Evolutionary conservation across 64 coral and sea anemone species (phyloP), one percentile per base, ranked within the genome.

Genomic region (Pocillopora verrucosa): DNA sequence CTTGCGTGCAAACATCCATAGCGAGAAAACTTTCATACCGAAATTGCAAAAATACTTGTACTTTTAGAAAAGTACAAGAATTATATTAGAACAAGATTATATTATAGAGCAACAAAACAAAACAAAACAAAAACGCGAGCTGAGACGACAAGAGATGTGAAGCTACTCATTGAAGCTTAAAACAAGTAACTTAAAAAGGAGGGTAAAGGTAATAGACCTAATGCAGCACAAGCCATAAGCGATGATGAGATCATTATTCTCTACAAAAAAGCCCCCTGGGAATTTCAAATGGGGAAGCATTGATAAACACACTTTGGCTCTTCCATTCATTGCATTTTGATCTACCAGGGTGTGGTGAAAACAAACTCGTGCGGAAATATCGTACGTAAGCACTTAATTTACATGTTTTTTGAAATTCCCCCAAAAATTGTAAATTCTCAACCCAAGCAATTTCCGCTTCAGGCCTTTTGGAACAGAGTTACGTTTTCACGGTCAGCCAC

Each of bases 281-380:
- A 89, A 89, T 89, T 89, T 89, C 87, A 88, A 88, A 77, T 77
- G 74, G 51, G 9, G 87, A 90, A 77, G 65, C 78, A 72, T 70
- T 83, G 63, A 59, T 59, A n/a, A 87, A 74, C 45, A 87, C 12
- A 87, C 4, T 87, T 19, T 74, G 51, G 84, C 41, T 73, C 63
- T 57, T 70, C 56, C 73, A 87, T 20, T 73, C 37, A 58, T 38
- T 74, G 19, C 65, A 87, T 76, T 88, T 77, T 76, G 86, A 57
- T 35, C 58, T 76, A 76, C 58, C 7, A 73, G 56, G 57, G 12
- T 88, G 56, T 60, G 67, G 61, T 19, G 73, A 88, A 34, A 58
- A 88, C 57, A 51, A 51, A 51, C 41, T 51, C 41, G 41, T 51
- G 41, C 41, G 41, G 3, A 51, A 51, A 51, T 51, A 51, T 51